Evolutionary conservation across 2,113 vertebrate genomes (phyloP), one percentile per base, ranked within the genome.

Genomic region (Antechinus flavipes): DNA sequence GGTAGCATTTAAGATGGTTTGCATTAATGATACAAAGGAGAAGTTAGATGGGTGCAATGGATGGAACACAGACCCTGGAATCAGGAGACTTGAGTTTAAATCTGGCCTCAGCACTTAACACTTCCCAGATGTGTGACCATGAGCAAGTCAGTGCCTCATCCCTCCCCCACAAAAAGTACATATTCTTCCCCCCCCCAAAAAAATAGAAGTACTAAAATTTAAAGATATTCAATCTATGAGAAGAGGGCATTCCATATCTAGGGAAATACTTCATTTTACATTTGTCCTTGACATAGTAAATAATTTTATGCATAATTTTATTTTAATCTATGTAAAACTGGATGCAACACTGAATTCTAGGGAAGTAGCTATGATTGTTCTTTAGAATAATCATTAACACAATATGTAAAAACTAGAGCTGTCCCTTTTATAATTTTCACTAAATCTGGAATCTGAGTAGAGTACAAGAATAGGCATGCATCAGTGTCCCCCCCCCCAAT

Each of bases 231-330:
- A 91, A 76, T 95, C 50, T 49, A 35, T 89, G 24, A 93, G 49
- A 95, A 94, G 46, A 96, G 93, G 94, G 84, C 16, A 84, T 23
- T 68, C 16, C 19, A 84, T 0, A 92, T 90, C 52, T 91, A 94
- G 96, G 95, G 55, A 97, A 90, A 94, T 91, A 95, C 35, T 50
- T 93, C 95, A 56, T 89, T 92, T 95, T 91, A 49, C 11, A 93
- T 89, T 93, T 96, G 14, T 55, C 91, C 35, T n/a, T 95, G 55
- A 93, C 49, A 91, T 54, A 50, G 58, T 11, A 89, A 35, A 94
- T 94, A 84, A 92, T 54, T 96, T 96, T 49, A 53, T 46, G 46
- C 94, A 94, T 94, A 94, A 68, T 93, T 96, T 93, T 93, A 54
- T 76, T 54, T 30, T 56, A 54, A 54, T 19, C 23, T 84, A n/a